A percentile compares a stretch with the other conserved stretches of the same genome.
Conservation (phyloP, 1,140 invertebrate species). For the Lucilia sericata region DNA sequence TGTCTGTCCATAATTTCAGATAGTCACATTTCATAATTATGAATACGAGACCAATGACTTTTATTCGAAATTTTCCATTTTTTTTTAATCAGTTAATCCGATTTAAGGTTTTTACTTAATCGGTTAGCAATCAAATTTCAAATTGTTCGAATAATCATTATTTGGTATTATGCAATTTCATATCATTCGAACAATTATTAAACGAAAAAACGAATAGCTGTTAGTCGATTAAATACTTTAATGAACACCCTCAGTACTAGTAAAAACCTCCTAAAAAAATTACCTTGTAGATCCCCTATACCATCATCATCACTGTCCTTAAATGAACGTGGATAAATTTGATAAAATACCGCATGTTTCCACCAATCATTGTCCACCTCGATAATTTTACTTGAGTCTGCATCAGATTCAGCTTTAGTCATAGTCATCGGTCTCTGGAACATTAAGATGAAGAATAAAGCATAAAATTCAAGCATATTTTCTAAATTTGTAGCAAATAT, state of each 20-base stretch:
- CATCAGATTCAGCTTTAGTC: background rate
- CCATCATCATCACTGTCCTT: conserved; percentile 80
- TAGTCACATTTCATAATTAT: too few relatives aligned
- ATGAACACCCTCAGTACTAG: too few relatives aligned
- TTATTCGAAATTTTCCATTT: too few relatives aligned
- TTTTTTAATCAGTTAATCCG: too few relatives aligned
- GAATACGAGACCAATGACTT: too few relatives aligned
- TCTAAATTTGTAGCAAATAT: background rate
- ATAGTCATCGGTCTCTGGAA: background rate
- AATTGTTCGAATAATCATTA: too few relatives aligned
- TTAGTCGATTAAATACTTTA: background rate
- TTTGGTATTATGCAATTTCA: too few relatives aligned
- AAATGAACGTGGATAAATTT: conserved; percentile 83
- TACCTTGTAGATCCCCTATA: conserved; percentile 75
- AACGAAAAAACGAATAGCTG: too few relatives aligned
- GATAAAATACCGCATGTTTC: conserved; percentile 79
- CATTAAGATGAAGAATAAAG: background rate
- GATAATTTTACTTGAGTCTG: background rate
- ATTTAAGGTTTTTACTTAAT: too few relatives aligned
- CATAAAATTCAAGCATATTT: background rate
- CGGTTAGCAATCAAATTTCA: too few relatives aligned
- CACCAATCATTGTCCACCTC: conserved; percentile 75
- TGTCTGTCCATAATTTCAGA: too few relatives aligned
- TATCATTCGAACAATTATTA: too few relatives aligned
- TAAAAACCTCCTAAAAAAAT: background rate